phyloP scores from a whole-genome alignment of 2,888 invertebrate species.

The Harmothoe impar region DNA sequence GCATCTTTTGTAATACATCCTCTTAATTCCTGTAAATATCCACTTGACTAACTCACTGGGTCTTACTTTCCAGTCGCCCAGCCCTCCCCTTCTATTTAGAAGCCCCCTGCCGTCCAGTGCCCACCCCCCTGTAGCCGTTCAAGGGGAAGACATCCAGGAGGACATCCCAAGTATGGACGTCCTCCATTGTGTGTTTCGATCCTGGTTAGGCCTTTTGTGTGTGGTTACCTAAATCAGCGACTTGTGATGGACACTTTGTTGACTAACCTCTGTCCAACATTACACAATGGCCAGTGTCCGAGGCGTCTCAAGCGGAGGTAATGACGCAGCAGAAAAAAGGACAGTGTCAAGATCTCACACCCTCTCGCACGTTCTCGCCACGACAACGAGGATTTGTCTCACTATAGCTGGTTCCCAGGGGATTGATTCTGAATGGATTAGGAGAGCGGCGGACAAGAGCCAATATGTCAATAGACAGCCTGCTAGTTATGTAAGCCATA shows the following conservation, averaged over 20 bases:
- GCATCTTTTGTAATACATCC: neutral
- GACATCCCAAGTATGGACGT: neutral
- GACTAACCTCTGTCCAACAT: constrained; percentile 10
- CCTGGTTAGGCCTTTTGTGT: neutral
- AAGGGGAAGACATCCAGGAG: neutral
- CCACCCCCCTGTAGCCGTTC: neutral
- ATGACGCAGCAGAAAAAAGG: constrained; percentile 26
- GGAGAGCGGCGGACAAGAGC: neutral
- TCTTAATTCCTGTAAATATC: neutral
- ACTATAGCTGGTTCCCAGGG: neutral
- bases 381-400: neutral
- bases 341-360: neutral
- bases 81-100: neutral
- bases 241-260: constrained; percentile 4
- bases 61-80: neutral
- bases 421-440: neutral
- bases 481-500: neutral
- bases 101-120: too few species aligned
- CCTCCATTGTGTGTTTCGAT: neutral
- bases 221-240: neutral
- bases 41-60: neutral
- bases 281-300: neutral
- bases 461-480: neutral
- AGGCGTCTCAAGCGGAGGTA: neutral
- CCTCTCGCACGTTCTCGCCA: neutral